These are phyloP conservation scores for Chauna torquata DNA, from an alignment of 2,113 vertebrate species.

Conservation along the genomic window DNA sequence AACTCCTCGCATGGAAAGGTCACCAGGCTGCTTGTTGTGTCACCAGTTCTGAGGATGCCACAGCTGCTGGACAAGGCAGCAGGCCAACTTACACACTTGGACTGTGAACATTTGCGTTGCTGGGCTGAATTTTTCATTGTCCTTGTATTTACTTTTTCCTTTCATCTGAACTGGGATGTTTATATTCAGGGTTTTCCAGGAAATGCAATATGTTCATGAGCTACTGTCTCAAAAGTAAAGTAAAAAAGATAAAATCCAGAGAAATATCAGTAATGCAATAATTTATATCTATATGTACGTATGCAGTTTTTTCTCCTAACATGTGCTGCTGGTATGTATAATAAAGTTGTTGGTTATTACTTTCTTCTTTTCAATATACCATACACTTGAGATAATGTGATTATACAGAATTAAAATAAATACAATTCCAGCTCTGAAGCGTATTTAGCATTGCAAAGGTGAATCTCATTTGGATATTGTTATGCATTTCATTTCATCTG, in stretches of 20 bases:
- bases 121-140: not conserved
- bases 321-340: not conserved
- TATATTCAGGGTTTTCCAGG: not conserved
- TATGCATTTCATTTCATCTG: constrained; percentile 33
- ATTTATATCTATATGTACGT: not conserved
- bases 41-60: not conserved
- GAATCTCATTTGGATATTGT: constrained; percentile 50
- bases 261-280: not conserved
- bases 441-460: constrained; percentile 58
- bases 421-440: constrained; percentile 9
- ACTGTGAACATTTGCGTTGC: not conserved
- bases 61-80: not conserved
- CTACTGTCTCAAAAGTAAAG: not conserved
- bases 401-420: not conserved
- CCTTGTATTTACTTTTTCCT: not conserved
- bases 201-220: not conserved
- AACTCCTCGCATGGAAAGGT: not conserved
- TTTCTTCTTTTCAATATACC: not conserved
- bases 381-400: not conserved
- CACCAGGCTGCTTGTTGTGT: not conserved
- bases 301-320: not conserved
- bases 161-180: not conserved
- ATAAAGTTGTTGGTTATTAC: not conserved
- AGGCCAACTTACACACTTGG: not conserved
- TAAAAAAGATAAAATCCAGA: not conserved